Percentiles rank a stretch among this genome's conserved stretches.
These are phyloP conservation scores for Arctopsyche grandis DNA, from an alignment of 1,140 invertebrate genomes.

Conservation along the genomic window DNA sequence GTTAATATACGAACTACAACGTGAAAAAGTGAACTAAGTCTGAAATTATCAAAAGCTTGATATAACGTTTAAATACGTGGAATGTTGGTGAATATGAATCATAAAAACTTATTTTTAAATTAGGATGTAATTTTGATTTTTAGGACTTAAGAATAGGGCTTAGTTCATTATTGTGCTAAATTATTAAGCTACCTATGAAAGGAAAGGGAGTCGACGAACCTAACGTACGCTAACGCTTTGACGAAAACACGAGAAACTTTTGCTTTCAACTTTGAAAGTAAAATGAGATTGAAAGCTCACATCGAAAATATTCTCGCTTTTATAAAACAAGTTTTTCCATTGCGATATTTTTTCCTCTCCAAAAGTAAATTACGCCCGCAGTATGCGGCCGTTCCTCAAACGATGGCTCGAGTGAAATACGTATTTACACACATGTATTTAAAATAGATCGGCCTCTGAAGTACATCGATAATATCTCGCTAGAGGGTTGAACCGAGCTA, in stretches of 20 bases:
- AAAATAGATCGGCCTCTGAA: too few species aligned
- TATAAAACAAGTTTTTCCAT: conserved; percentile 36
- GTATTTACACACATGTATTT: neutral
- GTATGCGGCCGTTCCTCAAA: neutral
- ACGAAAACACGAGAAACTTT: conserved; percentile 33
- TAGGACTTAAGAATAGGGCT: too few species aligned
- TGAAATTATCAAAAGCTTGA: too few species aligned
- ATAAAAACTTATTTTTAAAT: too few species aligned
- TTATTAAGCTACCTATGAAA: too few species aligned
- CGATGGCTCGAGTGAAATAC: neutral
- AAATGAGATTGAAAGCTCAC: conserved; percentile 39
- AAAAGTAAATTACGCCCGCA: conserved; percentile 1
- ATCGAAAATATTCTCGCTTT: conserved; percentile 37
- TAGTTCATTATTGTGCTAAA: too few species aligned
- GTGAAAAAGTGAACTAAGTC: neutral
- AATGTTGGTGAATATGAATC: too few species aligned
- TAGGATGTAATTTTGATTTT: too few species aligned
- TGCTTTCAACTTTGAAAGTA: conserved; percentile 34
- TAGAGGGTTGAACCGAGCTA: too few species aligned
- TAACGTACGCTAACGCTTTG: neutral
- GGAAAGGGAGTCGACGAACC: too few species aligned
- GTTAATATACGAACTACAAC: conserved; percentile 8
- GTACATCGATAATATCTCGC: too few species aligned
- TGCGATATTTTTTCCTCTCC: neutral
- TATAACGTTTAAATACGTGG: too few species aligned